Evolutionary conservation across 2,797 vertebrate genomes (phyloP), one percentile per base, ranked within the genome.

Genomic region (Ctenochaetus hawaiiensis): DNA sequence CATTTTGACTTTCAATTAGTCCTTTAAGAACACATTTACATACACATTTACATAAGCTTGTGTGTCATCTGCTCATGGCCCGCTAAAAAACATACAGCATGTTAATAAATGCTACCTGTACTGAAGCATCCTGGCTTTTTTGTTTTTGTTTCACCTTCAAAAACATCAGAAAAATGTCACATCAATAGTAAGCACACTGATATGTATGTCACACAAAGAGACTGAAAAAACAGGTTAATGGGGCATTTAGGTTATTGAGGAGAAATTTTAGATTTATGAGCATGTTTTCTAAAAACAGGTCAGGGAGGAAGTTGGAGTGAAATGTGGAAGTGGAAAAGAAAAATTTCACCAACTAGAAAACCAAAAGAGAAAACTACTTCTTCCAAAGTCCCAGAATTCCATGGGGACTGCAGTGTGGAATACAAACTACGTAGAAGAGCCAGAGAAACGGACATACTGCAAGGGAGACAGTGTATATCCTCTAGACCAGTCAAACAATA

Each of bases 121-220:
- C 70, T 82, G 84, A 85, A 82, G 80, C 80, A 78, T 75, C 81
- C 75, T 66, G 64, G 30, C 64, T 73, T 70, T 74, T 85, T 75
- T 76, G 62, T 77, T 72, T 68, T 52, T 16, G 48, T 45, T 63
- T 57, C 67, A 61, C 70, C 53, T 62, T 74, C 64, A 63, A 59
- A 75, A 1, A 18, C 60, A 56, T 44, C 13, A 34, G 66, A 61
- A 18, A 39, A 45, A 56, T 79, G 77, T 77, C 57, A 52, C 11
- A 59, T 66, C 26, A 52, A 20, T 72, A 45, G 10, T 41, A 2
- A 41, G 10, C 58, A 59, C 9, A 44, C 49, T 51, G 65, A 76
- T 18, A 64, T 17, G 0, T 1, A 41, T 8, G 4, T 67, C 80
- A 54, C 65, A 70, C 49, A 49, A 60, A 52, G 45, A 76, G 70